Base-by-base conservation (phyloP, 2,113 vertebrate species). In the Chlamydotis undulata region DNA sequence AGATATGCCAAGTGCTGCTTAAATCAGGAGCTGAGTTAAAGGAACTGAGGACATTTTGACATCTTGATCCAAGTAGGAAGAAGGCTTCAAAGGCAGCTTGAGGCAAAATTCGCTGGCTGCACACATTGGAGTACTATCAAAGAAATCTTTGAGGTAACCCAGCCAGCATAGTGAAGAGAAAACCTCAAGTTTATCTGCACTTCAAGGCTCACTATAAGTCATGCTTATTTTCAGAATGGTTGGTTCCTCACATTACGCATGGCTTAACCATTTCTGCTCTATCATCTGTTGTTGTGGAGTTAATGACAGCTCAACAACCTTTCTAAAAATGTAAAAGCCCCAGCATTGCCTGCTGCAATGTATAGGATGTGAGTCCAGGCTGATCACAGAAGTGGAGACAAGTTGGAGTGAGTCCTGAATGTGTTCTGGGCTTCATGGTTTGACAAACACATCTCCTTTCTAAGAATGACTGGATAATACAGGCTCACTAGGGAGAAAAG, bases 21-120 rank as follows among this genome's bases (percentile, higher is more conserved):
- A 94, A 96, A 95, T 89, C 80, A 94, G 87, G 77, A 93, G 69
- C 91, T 52, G 80, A 96, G 86, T 94, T 87, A 96, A 94, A 95
- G 52, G 76, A 96, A 94, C 80, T 71, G 91, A 94, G 90, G 95
- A 94, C 91, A 89, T 94, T 95, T 94, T 97, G 95, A 95, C 96
- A 97, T 97, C 95, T 96, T 96, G 96, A 96, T 97, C 94, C 94
- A 97, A 95, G 95, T 91, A 97, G 83, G 93, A 97, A 94, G 93
- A 97, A 96, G 83, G 73, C 83, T 94, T 96, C 95, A 97, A 94
- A 94, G 95, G 83, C 86, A 89, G 91, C 89, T 91, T 90, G 81
- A 92, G 89, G 93, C 91, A 87, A 95, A 94, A 94, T 92, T 95
- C 80, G 74, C 83, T 94, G 86, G 59, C 94, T 97, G 89, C 80